These are phyloP conservation scores for Steinernema hermaphroditum DNA, from an alignment of 2,888 invertebrate species.

Conservation along the genomic window DNA sequence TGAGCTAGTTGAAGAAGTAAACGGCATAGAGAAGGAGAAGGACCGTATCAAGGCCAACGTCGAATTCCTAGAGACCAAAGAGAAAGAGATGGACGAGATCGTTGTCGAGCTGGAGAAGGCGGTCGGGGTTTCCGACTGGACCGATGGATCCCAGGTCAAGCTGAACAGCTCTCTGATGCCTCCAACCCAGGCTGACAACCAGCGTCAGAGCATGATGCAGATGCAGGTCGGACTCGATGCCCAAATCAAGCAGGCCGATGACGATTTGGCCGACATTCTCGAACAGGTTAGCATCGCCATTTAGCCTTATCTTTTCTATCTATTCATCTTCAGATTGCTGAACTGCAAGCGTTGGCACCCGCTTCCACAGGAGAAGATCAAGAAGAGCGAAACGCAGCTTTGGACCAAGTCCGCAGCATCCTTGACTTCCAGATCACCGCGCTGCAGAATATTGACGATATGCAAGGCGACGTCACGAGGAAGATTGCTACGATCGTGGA, in stretches of 20 bases:
- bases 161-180: constrained; percentile 12
- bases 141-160: constrained; percentile 7
- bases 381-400: background rate
- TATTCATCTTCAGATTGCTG: background rate
- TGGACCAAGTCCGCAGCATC: background rate
- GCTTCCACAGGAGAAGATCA: background rate
- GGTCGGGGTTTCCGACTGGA: constrained; percentile 6
- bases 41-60: background rate
- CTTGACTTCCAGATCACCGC: background rate
- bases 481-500: background rate
- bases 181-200: background rate
- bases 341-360: background rate
- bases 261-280: background rate
- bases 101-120: background rate
- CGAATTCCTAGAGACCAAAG: background rate
- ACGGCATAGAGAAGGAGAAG: background rate
- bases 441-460: background rate
- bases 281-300: background rate
- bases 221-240: background rate
- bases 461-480: background rate
- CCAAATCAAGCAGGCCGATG: constrained; percentile 13
- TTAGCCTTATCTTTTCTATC: background rate
- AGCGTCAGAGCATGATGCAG: background rate
- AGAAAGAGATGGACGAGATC: background rate
- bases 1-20: background rate